Base-by-base conservation (phyloP, 2,888 invertebrate genomes). In the Noctuana brunneofusca region DNA sequence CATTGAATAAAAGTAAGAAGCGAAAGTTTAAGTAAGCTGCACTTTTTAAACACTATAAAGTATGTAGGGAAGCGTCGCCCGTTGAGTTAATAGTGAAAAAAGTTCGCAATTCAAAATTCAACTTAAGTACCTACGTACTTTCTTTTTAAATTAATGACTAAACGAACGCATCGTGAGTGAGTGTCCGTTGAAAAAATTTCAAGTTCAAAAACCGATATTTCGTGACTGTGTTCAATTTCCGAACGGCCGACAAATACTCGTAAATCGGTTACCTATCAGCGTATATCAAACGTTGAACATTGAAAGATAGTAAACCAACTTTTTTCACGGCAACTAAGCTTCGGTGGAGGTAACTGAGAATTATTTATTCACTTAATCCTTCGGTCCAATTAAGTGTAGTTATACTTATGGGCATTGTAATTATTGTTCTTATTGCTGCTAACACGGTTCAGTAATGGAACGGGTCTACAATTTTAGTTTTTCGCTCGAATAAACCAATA, bases 321-420 rank as follows among this genome's bases (percentile, higher is more conserved):
- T 74, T 81, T 82, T 81, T 79, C 76, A 78, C 76, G 76, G 73
- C 69, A 75, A 73, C 73, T 75, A 75, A 75, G 71, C 76, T 70
- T 74, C 71, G 72, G 76, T 75, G 74, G 72, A 73, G 77, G 76
- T 75, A 75, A 74, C 73, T 69, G 70, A 70, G 70, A 74, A 74
- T 83, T 86, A 80, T 85, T 85, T 81, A 86, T 84, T 80, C 78
- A 78, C 76, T 81, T 81, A 81, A 83, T 81, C 80, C 80, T 75
- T 79, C 75, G 76, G 74, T 79, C 84, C 86, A 88, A 89, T 88
- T 87, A 88, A 83, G 75, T 79, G 79, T 78, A 78, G 79, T 81
- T 80, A 80, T 77, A 70, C 76, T 72, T 79, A 80, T 77, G 70
- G 76, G 72, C 71, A 72, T 76, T 74, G 76, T 79, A 84, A 85